Conservation (phyloP, 2,888 invertebrate genomes). For the Phorcus lineatus region DNA sequence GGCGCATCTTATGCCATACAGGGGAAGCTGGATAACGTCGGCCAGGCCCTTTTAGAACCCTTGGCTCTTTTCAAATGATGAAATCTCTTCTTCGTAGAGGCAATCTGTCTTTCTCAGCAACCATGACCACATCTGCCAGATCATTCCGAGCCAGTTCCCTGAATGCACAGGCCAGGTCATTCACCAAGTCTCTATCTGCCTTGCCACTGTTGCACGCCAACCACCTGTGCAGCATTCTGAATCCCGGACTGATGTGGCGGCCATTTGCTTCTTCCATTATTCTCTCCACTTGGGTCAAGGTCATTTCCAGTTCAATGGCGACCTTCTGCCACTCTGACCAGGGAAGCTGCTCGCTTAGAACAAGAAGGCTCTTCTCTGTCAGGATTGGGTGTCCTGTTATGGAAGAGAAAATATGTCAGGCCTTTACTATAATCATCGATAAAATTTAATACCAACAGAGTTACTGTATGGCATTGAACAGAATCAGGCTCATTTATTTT, state of each 20-base stretch:
- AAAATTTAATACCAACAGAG: too few relatives aligned
- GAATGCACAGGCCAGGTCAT: neutral
- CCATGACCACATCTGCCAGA: neutral
- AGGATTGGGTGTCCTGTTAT: neutral
- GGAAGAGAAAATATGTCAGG: neutral
- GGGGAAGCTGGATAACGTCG: too few relatives aligned
- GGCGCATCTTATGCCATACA: too few relatives aligned
- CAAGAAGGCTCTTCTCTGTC: neutral
- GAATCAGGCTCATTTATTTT: too few relatives aligned
- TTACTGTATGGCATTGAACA: too few relatives aligned
- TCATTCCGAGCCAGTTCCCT: neutral
- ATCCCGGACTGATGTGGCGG: neutral
- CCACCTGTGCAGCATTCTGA: conserved; percentile 3
- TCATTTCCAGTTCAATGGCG: neutral
- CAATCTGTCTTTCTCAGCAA: neutral
- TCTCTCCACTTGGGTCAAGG: conserved; percentile 13
- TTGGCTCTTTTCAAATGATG: neutral
- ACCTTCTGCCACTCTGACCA: conserved; percentile 1
- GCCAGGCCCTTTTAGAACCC: too few relatives aligned
- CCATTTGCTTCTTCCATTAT: neutral
- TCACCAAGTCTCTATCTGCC: neutral
- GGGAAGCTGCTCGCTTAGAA: neutral
- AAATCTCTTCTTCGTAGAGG: neutral
- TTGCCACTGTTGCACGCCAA: neutral
- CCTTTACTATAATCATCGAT: too few relatives aligned